These are phyloP conservation scores for Chitala chitala DNA, from an alignment of 2,113 vertebrate genomes.

Conservation along the genomic window DNA sequence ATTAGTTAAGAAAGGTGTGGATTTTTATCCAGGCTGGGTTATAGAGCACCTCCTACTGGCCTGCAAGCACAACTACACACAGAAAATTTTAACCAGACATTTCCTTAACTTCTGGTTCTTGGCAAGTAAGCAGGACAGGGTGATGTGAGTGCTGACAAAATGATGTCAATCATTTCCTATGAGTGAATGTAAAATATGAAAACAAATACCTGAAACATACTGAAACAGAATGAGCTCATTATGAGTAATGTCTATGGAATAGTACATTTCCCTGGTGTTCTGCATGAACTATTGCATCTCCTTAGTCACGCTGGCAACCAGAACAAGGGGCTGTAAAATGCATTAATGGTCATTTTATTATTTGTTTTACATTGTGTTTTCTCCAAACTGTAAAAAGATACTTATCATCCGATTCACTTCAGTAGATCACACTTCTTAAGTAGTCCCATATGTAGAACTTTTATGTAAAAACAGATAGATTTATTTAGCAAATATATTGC, in stretches of 20 bases:
- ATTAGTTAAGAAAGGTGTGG: no score
- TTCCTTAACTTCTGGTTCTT: neutral
- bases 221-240: neutral
- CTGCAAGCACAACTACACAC: neutral
- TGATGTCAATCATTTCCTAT: neutral
- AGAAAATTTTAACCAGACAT: no score
- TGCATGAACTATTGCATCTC: neutral
- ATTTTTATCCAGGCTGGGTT: no score
- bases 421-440: neutral
- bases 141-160: neutral
- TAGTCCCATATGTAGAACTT: neutral
- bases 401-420: neutral
- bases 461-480: neutral
- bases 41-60: conserved; percentile 8
- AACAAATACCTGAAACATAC: neutral
- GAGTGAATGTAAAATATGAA: neutral
- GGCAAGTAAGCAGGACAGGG: neutral
- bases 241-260: conserved; percentile 7
- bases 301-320: conserved; percentile 3
- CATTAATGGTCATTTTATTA: conserved; percentile 10
- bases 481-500: neutral
- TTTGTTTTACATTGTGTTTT: neutral
- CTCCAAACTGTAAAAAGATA: neutral
- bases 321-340: neutral
- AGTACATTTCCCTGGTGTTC: neutral